A percentile compares a stretch with the other conserved stretches of the same genome.
Evolutionary conservation across 2,888 invertebrate species (phyloP).

Genomic region (Cyrtodaria siliqua): DNA sequence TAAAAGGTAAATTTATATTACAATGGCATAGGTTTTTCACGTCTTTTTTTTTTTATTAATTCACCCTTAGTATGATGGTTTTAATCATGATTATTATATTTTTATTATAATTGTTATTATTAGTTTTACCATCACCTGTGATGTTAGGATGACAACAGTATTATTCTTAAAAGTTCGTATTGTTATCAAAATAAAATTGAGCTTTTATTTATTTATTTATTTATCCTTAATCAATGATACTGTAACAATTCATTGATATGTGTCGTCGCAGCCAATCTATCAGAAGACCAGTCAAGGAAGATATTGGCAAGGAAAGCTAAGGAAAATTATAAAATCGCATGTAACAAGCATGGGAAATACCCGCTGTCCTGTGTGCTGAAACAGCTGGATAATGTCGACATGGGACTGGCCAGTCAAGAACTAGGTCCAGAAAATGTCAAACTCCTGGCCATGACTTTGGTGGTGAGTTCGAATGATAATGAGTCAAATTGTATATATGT

Average conservation of each 20-base stretch:
- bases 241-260: neutral
- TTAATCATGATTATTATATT: no score
- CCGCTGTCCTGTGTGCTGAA: conserved; percentile 32
- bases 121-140: no score
- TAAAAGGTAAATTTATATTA: no score
- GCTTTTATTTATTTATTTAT: no score
- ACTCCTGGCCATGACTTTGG: conserved; percentile 19
- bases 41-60: no score
- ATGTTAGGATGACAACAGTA: no score
- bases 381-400: conserved; percentile 25
- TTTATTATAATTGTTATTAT: no score
- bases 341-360: conserved; percentile 21
- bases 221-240: no score
- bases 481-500: neutral
- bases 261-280: conserved; percentile 18
- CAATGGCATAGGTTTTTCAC: no score
- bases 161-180: no score
- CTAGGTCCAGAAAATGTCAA: conserved; percentile 41
- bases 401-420: conserved; percentile 25
- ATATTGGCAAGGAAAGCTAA: conserved; percentile 26
- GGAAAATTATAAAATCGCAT: conserved; percentile 34
- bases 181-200: no score
- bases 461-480: conserved; percentile 18
- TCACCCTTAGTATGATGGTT: no score
- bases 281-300: conserved; percentile 34